Base-by-base conservation (phyloP, 2,113 vertebrate genomes). In the Forbesichthys papilliferus region DNA sequence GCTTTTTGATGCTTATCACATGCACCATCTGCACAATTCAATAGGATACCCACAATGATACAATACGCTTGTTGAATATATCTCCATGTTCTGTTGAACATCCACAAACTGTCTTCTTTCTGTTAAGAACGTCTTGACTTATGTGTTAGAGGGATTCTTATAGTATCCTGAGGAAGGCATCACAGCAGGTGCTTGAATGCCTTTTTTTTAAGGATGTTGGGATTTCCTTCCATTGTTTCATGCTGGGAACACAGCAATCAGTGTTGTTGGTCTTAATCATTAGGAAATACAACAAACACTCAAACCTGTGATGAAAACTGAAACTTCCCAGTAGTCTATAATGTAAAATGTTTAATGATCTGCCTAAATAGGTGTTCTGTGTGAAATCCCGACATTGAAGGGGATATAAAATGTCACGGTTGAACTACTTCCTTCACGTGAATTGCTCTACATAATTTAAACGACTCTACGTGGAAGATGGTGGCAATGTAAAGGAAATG, bases 171-270 rank as follows among this genome's bases (percentile, higher is more conserved):
- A 81, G 87, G 88, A 89, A 90, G 83, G 75, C 82, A 78, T 73
- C 86, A 66, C 88, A 86, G 84, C 86, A 75, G 78, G 81, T 68
- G 10, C 79, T 13, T 82, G 81, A 88, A 88, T 90, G 85, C 84
- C 84, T 77, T 88, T 84, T 90, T 89, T 91, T 77, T 16, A 84
- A 76, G 85, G 82, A 91, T 89, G 87, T 79, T 86, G 82, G 87
- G 84, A 81, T 91, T 89, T 93, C 92, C 92, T 80, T 56, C 87
- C 74, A 92, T 93, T 93, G 92, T 93, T 87, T 69, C 3, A 13
- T 73, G 77, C 84, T 90, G 87, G 88, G 88, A 90, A 89, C 87
- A 78, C 73, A 48, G 84, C 83, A 82, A 87, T 89, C 84, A 68
- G 16, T 84, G 86, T 86, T 90, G 87, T 90, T 91, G 81, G 84